Percentiles rank a stretch among this genome's conserved stretches.
phyloP scores from a whole-genome alignment of 2,888 invertebrate genomes.

The Frankliniella fusca region DNA sequence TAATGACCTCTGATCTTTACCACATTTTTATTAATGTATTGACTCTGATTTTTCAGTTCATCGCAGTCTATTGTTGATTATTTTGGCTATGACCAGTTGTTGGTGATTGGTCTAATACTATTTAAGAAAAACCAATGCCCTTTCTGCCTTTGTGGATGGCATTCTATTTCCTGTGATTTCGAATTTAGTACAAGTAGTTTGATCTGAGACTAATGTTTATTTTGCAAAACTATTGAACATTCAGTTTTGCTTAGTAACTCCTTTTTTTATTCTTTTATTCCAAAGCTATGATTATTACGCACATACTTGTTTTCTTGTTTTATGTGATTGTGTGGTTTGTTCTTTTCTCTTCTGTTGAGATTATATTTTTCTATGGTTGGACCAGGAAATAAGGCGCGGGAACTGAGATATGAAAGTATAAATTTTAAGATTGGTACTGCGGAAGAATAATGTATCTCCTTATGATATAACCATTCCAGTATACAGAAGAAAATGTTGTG shows the following conservation, averaged over 20 bases:
- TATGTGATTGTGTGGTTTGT: neutral
- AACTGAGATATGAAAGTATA: neutral
- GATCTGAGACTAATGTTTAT: neutral
- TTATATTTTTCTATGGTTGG: slow-evolving; percentile 15
- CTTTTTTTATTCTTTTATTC: neutral
- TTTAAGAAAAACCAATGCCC: neutral
- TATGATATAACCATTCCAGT: neutral
- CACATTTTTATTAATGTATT: too few relatives aligned
- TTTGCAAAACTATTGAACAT: neutral
- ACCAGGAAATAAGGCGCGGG: neutral
- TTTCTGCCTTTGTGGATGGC: neutral
- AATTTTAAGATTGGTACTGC: neutral
- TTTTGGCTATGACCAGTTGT: neutral
- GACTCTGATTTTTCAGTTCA: too few relatives aligned
- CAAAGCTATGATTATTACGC: neutral
- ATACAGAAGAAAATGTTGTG: neutral
- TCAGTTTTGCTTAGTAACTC: neutral
- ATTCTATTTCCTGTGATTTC: neutral
- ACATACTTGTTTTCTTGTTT: neutral
- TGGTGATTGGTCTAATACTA: neutral
- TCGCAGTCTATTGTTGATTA: neutral
- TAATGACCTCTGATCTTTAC: too few relatives aligned
- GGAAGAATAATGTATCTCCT: neutral
- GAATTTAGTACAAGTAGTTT: slow-evolving; percentile 9
- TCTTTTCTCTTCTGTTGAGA: neutral